Base-by-base conservation (phyloP, 2,113 vertebrate genomes). In the Bostrychus sinensis region DNA sequence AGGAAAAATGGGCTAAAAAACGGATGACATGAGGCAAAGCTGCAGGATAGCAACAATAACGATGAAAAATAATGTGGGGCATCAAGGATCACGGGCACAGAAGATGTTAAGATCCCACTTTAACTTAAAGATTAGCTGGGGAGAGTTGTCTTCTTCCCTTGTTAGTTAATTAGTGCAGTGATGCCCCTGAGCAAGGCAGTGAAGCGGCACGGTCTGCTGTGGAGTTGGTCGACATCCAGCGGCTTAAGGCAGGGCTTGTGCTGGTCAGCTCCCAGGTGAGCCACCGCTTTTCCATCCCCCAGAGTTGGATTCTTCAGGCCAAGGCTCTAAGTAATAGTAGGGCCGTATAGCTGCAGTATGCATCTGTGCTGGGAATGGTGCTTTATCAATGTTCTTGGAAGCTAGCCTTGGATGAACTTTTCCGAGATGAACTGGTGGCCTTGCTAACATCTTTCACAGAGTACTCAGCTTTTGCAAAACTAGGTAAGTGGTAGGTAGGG, bases 151-250 rank as follows among this genome's bases (percentile, higher is more conserved):
- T 12, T 19, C 53, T 36, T 56, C 34, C 42, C 36, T 32, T 37
- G 54, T 26, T 38, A 11, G 66, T 22, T 68, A 63, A 78, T 80
- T 71, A 78, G 50, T 56, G 69, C 56, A 36, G 5, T 5, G 22
- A 37, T 43, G 34, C 41, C 72, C 78, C 69, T 53, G 67, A 85
- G 81, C 66, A 69, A 78, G 43, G 41, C 72, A 78, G 13, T 14
- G 36, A 54, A 61, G 17, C 38, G 42, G 22, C 11, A 8, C 66
- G 53, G 20, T 16, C 28, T 23, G 2, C 19, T 58, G 34, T 66
- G 51, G 56, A 77, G 62, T 26, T 12, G 56, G 45, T 56, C 23
- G 2, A 23, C 45, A 59, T 78, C 77, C 72, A 51, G 72, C 72
- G 62, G 66, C 78, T 82, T 36, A 58, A 78, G 74, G 74, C 75